These are phyloP conservation scores for Centropus bengalensis DNA, from an alignment of 2,113 vertebrate species.

Conservation along the genomic window DNA sequence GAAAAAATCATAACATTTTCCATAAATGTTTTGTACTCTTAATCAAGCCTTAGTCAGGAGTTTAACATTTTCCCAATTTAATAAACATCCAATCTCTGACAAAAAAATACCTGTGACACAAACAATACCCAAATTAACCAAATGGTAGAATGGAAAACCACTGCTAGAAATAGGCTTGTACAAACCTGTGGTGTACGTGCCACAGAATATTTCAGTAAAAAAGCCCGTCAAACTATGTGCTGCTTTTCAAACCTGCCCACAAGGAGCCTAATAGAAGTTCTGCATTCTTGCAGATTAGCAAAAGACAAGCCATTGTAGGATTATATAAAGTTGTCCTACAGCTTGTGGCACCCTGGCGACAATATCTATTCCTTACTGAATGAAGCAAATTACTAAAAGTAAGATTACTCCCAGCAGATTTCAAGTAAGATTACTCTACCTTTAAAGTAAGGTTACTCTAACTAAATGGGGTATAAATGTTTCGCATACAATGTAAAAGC, in stretches of 20 bases:
- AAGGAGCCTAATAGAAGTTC: neutral
- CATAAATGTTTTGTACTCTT: neutral
- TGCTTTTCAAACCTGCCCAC: neutral
- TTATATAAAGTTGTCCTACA: neutral
- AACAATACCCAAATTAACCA: neutral
- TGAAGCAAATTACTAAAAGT: neutral
- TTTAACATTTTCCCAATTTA: neutral
- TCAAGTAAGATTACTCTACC: no score
- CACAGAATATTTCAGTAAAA: neutral
- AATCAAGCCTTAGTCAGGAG: neutral
- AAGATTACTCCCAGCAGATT: neutral
- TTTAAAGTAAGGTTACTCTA: neutral
- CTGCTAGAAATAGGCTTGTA: neutral
- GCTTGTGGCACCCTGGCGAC: neutral
- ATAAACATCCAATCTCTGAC: neutral
- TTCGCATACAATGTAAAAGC: accelerated
- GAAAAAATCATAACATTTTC: neutral
- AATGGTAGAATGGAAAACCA: neutral
- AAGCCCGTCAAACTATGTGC: neutral
- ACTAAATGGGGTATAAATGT: neutral
- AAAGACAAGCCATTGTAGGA: neutral
- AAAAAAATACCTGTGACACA: neutral
- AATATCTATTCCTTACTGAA: neutral
- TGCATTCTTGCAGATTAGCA: neutral
- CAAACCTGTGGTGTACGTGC: neutral